A percentile compares a stretch with the other conserved stretches of the same genome.
Conservation (phyloP, 2,888 invertebrate species). For the Priocnemis perturbator region DNA sequence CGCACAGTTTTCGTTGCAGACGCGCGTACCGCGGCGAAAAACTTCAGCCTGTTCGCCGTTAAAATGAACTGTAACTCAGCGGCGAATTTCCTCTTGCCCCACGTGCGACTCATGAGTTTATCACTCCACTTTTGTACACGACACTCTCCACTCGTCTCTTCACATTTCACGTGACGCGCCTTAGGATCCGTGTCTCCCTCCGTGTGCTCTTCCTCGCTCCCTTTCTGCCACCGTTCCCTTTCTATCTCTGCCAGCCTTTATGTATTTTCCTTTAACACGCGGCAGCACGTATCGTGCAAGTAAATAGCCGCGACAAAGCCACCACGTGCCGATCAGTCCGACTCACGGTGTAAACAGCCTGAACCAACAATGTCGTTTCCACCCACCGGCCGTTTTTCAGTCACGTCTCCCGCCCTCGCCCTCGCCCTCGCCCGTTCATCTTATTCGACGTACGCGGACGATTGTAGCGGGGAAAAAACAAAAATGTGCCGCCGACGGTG, state of each 20-base stretch:
- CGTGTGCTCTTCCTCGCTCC: neutral
- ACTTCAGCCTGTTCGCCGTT: too few relatives aligned
- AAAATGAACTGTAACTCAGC: too few relatives aligned
- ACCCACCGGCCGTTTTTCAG: neutral
- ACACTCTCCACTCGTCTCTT: constrained; percentile 15
- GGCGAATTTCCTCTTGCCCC: constrained; percentile 15
- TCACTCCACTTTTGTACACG: neutral
- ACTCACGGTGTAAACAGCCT: constrained; percentile 13
- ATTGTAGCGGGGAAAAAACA: too few relatives aligned
- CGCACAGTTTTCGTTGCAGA: neutral
- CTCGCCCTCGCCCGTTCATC: too few relatives aligned
- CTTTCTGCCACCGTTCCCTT: neutral
- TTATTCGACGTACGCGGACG: neutral
- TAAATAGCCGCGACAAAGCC: constrained; percentile 2
- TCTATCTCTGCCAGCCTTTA: too few relatives aligned
- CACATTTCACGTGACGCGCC: constrained; percentile 9
- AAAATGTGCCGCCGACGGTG: too few relatives aligned
- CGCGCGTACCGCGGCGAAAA: too few relatives aligned
- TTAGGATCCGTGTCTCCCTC: neutral
- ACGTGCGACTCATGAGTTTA: constrained; percentile 40
- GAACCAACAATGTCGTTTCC: constrained; percentile 15
- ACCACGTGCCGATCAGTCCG: neutral
- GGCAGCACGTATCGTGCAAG: neutral
- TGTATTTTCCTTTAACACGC: neutral
- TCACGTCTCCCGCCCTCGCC: neutral